Evolutionary conservation across 2,113 vertebrate species (phyloP), one percentile per base, ranked within the genome.

Genomic region (Rhipidura dahli): DNA sequence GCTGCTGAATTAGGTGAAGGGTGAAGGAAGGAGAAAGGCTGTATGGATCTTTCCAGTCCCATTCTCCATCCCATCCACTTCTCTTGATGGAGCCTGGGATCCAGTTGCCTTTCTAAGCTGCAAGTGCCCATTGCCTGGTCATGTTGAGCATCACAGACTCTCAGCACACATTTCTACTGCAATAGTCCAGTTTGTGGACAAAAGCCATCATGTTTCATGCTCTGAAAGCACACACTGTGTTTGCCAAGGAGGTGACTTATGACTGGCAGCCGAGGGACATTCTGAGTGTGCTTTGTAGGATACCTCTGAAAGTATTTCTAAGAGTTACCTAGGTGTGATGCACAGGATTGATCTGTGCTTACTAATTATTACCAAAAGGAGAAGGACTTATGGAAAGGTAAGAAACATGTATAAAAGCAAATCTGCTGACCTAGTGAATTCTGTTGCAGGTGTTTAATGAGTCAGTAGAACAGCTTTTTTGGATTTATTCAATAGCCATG

Each of bases 1-100:
- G 18, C 61, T 83, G 94, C 94, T 54, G 89, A 89, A 39, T 78
- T 81, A 59, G 69, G 77, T 95, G 87, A 73, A 91, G 76, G 70
- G 45, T 87, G 27, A 89, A 71, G 84, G 57, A 94, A 71, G 61
- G 54, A 79, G 31, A 66, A 83, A 83, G 71, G 26, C 18, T 53
- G 3, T 19, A n/a, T 66, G 68, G 42, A 87, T 44, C n/a, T 70
- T 56, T 70, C 71, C 68, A 51, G 57, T 39, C 22, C 63, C 45
- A 65, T 80, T 86, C 44, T 26, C 15, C n/a, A 31, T 83, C n/a
- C 45, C 59, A 61, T 15, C 31, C 39, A n/a, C 22, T 79, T 90
- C 83, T 87, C 31, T 31, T 70, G 35, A 27, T 70, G 64, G 27
- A 49, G 44, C 35, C 61, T 56, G 77, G 56, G 63, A 49, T 42